Base-by-base conservation (phyloP, 2,113 vertebrate species). In the Erythrocercus mccallii region DNA sequence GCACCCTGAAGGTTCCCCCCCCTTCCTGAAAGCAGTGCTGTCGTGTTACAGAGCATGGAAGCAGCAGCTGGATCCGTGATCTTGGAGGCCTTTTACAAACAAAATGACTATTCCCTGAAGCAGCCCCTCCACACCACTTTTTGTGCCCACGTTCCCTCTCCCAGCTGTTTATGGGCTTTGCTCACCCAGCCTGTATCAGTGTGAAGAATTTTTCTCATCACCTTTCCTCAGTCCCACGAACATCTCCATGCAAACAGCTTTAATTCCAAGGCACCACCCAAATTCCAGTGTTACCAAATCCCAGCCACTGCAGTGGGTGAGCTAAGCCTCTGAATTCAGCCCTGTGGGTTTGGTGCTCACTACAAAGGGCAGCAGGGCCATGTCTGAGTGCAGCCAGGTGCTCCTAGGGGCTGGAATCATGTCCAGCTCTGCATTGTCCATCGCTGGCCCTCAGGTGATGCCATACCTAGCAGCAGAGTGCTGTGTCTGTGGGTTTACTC, bases 161-260 rank as follows among this genome's bases (percentile, higher is more conserved):
- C 35, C 56, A n/a, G 2, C 2, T 53, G 23, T 69, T 82, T 30
- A 33, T 17, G 37, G 50, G 8, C 58, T 61, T 73, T 70, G 66
- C n/a, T 85, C 54, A 44, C 13, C 11, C 76, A 64, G 50, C 54
- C 53, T 18, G 0, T 38, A 12, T 0, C 1, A 65, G 11, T 23
- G 10, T 35, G 80, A 72, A 54, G 57, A 88, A 28, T 30, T 33
- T 28, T 57, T 48, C 44, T 69, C 4, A 0, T 40, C 7, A 6
- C 30, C 40, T 82, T 64, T 45, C 51, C 50, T 64, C 21, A 42
- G 40, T 13, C 28, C 66, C 50, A 42, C 0, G 1, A 79, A 24
- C 48, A 48, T 4, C 57, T 80, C 85, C 37, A 8, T 44, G 66
- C 38, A 69, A 56, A 40, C 12, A 62, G 37, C 37, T 38, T 28